Base-by-base conservation (phyloP, 2,888 invertebrate genomes). In the Clunio marinus region DNA sequence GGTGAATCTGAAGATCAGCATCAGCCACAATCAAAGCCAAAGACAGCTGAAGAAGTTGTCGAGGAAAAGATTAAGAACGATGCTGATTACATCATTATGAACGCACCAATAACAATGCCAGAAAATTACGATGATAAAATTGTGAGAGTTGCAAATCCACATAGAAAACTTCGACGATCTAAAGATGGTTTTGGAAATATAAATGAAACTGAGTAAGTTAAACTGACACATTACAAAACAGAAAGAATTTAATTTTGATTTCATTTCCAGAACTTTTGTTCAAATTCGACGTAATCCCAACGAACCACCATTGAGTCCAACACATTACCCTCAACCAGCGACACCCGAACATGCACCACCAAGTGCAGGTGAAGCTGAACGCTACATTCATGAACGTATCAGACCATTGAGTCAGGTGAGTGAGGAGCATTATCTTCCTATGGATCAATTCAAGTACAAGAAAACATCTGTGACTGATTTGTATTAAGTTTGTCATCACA, bases 301-400 rank as follows among this genome's bases (percentile, higher is more conserved):
- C 10, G 68, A 83, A 72, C 76, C 83, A 73, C 95, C 95, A 0
- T 81, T 91, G 73, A 93, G 93, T 72, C 95, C 95, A 20, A 91
- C 93, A 59, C 91, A 93, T 76, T 94, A 94, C 74, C 85, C 87
- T 66, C 94, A 95, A 78, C 94, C 95, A 10, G 93, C 95, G 8
- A 96, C 95, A 10, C 95, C 95, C 0, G 94, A 95, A 73, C 94
- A 94, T 80, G 94, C 95, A 2, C 95, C 96, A 1, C 96, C 96
- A 0, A 88, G 93, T 8, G 93, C 95, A 2, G 83, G 86, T 74
- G 92, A 93, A 73, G 95, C 96, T 0, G 91, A 93, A 79, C 87
- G 86, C 78, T 88, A 89, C 74, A 96, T 96, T 74, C 90, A 93
- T 76, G 91, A 93, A 76, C 86, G 91, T 79, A 94, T 96, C 75